Evolutionary conservation across 2,113 vertebrate genomes (phyloP).

Genomic region (Corythaixoides concolor): DNA sequence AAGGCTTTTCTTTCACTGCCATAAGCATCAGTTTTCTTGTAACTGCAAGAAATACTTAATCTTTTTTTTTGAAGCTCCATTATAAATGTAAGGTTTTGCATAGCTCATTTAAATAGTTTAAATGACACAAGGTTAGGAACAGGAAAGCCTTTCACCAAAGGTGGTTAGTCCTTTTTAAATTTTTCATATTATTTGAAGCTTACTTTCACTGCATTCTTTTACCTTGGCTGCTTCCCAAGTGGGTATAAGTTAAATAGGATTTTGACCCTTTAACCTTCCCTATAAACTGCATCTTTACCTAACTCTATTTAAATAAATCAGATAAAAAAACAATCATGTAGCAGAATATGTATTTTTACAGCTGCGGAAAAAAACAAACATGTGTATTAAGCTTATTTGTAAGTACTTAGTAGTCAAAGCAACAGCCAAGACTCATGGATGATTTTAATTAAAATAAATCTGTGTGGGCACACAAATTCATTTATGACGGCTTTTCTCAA

Average conservation of each 20-base stretch:
- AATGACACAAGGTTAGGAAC: constrained; percentile 60
- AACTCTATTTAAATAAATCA: constrained; percentile 77
- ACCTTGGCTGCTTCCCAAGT: constrained; percentile 53
- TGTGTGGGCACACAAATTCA: constrained; percentile 48
- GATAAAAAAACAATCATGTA: constrained; percentile 58
- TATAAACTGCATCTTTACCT: constrained; percentile 62
- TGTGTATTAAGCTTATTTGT: constrained; percentile 71
- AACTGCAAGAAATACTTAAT: constrained; percentile 24
- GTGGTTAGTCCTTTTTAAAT: constrained; percentile 54
- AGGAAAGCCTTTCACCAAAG: constrained; percentile 65
- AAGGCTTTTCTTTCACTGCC: constrained; percentile 12
- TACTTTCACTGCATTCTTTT: constrained; percentile 70
- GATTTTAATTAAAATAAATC: constrained; percentile 75
- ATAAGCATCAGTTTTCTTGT: constrained; percentile 21
- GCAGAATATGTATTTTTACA: constrained; percentile 60
- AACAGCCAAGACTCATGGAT: constrained; percentile 53
- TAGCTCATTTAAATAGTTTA: constrained; percentile 55
- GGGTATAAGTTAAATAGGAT: constrained; percentile 64
- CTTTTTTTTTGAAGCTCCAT: constrained; percentile 1
- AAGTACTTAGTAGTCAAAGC: constrained; percentile 60
- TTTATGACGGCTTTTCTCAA: not conserved
- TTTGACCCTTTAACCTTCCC: constrained; percentile 62
- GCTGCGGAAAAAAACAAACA: constrained; percentile 55
- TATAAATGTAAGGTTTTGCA: constrained; percentile 45
- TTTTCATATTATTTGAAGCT: constrained; percentile 65